Percentiles rank a stretch among this genome's conserved stretches.
Evolutionary conservation across 2,888 invertebrate genomes (phyloP).

Genomic region (Tachystola acroxantha): DNA sequence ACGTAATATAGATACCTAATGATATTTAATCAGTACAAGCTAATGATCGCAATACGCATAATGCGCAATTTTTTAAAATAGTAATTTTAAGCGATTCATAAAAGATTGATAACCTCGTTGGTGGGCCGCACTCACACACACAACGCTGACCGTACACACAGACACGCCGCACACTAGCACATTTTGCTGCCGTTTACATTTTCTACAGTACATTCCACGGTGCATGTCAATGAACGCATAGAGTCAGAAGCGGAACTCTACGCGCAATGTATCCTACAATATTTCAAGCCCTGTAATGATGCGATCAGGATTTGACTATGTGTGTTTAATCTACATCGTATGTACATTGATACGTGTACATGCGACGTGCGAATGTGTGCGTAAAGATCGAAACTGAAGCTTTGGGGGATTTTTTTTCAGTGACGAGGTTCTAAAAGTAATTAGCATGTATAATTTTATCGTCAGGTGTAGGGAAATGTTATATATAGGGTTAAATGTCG

Average conservation of each 20-base stretch:
- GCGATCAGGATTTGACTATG: constrained; percentile 16
- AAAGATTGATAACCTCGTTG: constrained; percentile 64
- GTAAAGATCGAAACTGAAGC: background rate
- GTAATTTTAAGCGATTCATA: constrained; percentile 51
- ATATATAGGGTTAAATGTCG: background rate
- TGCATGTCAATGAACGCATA: constrained; percentile 16
- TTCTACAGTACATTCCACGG: constrained; percentile 28
- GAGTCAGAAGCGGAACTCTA: background rate
- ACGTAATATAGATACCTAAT: no score
- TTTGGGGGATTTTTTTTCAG: background rate
- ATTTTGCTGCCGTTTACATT: constrained; percentile 17
- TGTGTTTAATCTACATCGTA: constrained; percentile 5
- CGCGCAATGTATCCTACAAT: constrained; percentile 4
- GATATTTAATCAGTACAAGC: background rate
- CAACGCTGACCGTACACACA: constrained; percentile 24
- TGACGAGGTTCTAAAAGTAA: background rate
- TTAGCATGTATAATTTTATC: background rate
- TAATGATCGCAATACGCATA: constrained; percentile 23
- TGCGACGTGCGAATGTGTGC: background rate
- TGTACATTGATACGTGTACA: background rate
- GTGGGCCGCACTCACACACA: constrained; percentile 40
- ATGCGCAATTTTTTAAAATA: constrained; percentile 44
- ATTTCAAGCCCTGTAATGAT: background rate
- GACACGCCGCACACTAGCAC: constrained; percentile 18
- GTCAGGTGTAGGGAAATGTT: constrained; percentile 6